These are phyloP conservation scores for Ceramica pisi DNA, from an alignment of 2,888 invertebrate species.

Conservation along the genomic window DNA sequence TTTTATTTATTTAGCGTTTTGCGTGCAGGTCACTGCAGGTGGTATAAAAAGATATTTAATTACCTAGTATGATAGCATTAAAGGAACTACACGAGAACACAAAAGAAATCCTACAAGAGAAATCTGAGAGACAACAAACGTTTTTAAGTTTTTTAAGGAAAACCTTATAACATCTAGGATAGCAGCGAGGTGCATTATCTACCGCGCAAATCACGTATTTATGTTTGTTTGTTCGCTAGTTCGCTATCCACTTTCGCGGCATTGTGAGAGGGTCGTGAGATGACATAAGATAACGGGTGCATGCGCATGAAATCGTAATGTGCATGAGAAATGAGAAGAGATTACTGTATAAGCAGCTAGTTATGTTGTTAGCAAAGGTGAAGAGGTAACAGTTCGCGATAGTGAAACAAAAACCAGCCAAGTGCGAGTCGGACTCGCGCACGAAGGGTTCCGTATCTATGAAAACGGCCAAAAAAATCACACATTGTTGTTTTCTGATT, in stretches of 20 bases:
- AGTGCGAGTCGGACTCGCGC: no score
- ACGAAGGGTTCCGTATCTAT: no score
- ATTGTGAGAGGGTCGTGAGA: slow-evolving; percentile 38
- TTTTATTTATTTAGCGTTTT: no score
- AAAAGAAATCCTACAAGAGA: neutral
- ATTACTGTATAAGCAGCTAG: no score
- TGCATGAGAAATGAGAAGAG: slow-evolving; percentile 8
- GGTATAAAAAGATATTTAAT: no score
- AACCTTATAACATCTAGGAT: neutral
- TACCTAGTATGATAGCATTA: neutral
- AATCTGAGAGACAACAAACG: neutral
- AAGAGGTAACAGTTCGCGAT: no score
- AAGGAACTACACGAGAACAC: neutral
- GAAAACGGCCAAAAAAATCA: no score
- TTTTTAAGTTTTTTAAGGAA: neutral
- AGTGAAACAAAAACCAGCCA: no score
- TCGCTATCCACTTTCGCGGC: slow-evolving; percentile 34
- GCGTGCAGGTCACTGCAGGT: no score
- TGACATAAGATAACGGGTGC: slow-evolving; percentile 39
- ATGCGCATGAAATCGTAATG: slow-evolving; percentile 37
- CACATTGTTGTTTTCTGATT: no score
- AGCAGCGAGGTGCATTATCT: neutral
- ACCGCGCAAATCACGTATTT: neutral
- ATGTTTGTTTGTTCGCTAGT: slow-evolving; percentile 22
- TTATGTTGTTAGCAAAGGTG: no score